Evolutionary conservation across 92 coral and sea anemone genomes (phyloP).

Genomic region (Palythoa heliodiscus): DNA sequence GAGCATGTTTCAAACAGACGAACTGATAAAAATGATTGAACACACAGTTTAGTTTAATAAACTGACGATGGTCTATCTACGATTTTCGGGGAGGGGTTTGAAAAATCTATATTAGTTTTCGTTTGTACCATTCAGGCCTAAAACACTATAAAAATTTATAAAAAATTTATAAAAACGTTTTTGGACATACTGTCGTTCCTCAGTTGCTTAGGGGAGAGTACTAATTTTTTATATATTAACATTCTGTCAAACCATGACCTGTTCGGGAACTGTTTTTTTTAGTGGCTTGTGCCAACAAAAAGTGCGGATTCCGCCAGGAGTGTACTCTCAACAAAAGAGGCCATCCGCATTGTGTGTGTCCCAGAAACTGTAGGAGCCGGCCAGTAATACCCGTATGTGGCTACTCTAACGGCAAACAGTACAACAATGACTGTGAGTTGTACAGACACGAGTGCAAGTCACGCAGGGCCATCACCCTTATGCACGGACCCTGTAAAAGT

Average conservation of each 20-base stretch:
- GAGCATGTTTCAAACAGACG: too few species aligned
- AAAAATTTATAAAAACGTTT: too few species aligned
- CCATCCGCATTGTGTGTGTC: conserved; percentile 76
- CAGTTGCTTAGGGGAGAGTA: background rate
- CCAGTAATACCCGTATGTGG: conserved; percentile 86
- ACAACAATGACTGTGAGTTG: conserved; percentile 80
- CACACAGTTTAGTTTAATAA: too few species aligned
- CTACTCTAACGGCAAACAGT: conserved; percentile 84
- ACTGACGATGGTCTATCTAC: too few species aligned
- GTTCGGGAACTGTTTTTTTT: background rate
- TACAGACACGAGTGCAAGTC: conserved; percentile 80
- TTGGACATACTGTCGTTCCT: too few species aligned
- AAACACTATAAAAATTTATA: too few species aligned
- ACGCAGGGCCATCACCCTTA: conserved; percentile 69
- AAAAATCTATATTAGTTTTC: too few species aligned
- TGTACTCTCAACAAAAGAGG: conserved; percentile 68
- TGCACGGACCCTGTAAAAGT: conserved; percentile 89
- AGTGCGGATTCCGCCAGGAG: conserved; percentile 83
- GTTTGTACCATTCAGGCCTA: too few species aligned
- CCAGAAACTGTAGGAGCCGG: conserved; percentile 65
- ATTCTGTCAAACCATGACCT: background rate
- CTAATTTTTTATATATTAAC: background rate
- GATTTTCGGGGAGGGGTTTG: too few species aligned
- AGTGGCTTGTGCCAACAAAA: conserved; percentile 70
- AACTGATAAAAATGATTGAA: too few species aligned